phyloP scores from a whole-genome alignment of 1,140 invertebrate genomes.

The Thalassaphorura encarpata region DNA sequence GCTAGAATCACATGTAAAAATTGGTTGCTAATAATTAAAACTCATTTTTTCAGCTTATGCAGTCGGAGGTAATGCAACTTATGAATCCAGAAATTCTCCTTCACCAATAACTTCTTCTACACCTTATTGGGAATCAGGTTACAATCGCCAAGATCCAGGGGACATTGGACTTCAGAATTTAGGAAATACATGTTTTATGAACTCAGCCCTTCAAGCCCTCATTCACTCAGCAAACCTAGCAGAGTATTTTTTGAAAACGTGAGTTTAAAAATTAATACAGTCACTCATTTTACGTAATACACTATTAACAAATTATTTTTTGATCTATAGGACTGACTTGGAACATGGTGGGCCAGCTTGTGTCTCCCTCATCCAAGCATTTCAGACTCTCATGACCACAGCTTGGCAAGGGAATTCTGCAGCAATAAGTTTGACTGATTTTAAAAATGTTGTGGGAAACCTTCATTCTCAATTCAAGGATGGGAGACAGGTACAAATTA shows the following conservation, averaged over 20 bases:
- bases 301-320: background rate
- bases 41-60: constrained; percentile 1
- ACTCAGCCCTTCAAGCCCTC: constrained; percentile 55
- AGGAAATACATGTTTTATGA: constrained; percentile 58
- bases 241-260: constrained; percentile 45
- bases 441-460: constrained; percentile 50
- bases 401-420: constrained; percentile 53
- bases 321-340: background rate
- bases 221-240: constrained; percentile 46
- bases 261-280: background rate
- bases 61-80: constrained; percentile 20
- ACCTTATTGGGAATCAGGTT: background rate
- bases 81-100: background rate
- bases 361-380: constrained; percentile 35
- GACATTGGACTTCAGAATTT: constrained; percentile 44
- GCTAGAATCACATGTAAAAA: constrained; percentile 1
- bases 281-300: constrained; percentile 28
- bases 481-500: constrained; percentile 46
- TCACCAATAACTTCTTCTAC: background rate
- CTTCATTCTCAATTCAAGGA: constrained; percentile 57
- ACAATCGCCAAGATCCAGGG: constrained; percentile 32
- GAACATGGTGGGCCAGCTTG: background rate
- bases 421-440: constrained; percentile 48
- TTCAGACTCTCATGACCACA: constrained; percentile 48
- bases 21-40: background rate